phyloP scores from a whole-genome alignment of 37 sponge, comb jelly and placozoan genomes.

The Oopsacas minuta region DNA sequence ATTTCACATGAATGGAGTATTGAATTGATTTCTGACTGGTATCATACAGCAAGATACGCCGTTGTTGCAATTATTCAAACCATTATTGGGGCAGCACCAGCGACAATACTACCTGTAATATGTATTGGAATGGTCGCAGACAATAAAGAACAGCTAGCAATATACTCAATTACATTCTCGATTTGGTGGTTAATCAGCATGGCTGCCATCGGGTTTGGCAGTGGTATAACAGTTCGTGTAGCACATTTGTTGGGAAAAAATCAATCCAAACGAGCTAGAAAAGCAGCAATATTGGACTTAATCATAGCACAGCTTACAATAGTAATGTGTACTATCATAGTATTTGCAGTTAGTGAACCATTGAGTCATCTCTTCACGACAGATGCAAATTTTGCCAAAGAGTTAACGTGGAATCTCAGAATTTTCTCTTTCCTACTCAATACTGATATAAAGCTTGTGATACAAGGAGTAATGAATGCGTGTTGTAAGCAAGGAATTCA shows the following conservation, averaged over 20 bases:
- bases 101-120: neutral
- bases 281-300: too few species aligned
- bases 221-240: neutral
- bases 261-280: neutral
- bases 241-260: neutral
- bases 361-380: too few species aligned
- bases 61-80: neutral
- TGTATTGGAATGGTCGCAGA: neutral
- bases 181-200: neutral
- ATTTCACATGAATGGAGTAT: neutral
- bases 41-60: neutral
- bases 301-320: too few species aligned
- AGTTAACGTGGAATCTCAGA: too few species aligned
- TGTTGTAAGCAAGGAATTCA: too few species aligned
- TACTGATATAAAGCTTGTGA: too few species aligned
- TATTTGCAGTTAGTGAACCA: too few species aligned
- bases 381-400: too few species aligned
- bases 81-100: neutral
- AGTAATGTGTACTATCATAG: too few species aligned
- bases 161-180: neutral
- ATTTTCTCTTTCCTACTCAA: too few species aligned
- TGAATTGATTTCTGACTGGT: neutral
- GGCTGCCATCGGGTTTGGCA: neutral
- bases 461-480: too few species aligned
- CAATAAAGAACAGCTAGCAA: neutral